A percentile compares a stretch with the other conserved stretches of the same genome.
Conservation (phyloP, 2,888 invertebrate genomes). For the Agonopterix heracliana region DNA sequence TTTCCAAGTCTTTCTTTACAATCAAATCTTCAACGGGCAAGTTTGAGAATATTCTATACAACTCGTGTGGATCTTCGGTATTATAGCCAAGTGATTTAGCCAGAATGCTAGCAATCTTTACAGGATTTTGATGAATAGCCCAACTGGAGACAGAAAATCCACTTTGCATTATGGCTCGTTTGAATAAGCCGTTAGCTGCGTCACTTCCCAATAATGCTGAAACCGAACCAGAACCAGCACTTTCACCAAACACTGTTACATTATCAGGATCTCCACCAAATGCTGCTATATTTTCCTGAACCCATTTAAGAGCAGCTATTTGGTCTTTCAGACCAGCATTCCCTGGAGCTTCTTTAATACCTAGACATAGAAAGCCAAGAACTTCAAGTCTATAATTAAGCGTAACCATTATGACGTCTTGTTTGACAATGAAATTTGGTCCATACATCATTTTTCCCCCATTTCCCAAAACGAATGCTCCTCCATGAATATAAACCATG, state of each 20-base stretch:
- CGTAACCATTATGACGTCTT: constrained; percentile 56
- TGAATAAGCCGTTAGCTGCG: constrained; percentile 46
- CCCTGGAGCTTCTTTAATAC: constrained; percentile 60
- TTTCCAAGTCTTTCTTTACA: constrained; percentile 36
- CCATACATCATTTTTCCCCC: constrained; percentile 55
- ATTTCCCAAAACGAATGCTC: constrained; percentile 55
- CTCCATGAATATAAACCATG: constrained; percentile 65
- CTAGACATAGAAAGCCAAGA: constrained; percentile 58
- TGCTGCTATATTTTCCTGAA: constrained; percentile 57
- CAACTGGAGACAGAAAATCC: constrained; percentile 55
- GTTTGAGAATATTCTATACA: constrained; percentile 48
- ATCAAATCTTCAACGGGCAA: constrained; percentile 38
- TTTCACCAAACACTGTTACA: constrained; percentile 63
- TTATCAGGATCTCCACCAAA: constrained; percentile 65
- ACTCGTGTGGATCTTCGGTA: constrained; percentile 46
- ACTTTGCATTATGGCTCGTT: constrained; percentile 58
- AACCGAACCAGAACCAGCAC: too few species aligned
- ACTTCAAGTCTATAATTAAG: constrained; percentile 63
- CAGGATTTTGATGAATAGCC: constrained; percentile 53
- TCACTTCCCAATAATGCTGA: constrained; percentile 47
- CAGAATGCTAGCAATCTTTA: constrained; percentile 49
- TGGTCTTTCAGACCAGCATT: constrained; percentile 66
- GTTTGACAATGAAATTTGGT: constrained; percentile 53
- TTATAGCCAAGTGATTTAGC: constrained; percentile 48
- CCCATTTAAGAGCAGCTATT: constrained; percentile 61